Evolutionary conservation across 2,797 vertebrate genomes (phyloP).

Genomic region (Pterois miles): DNA sequence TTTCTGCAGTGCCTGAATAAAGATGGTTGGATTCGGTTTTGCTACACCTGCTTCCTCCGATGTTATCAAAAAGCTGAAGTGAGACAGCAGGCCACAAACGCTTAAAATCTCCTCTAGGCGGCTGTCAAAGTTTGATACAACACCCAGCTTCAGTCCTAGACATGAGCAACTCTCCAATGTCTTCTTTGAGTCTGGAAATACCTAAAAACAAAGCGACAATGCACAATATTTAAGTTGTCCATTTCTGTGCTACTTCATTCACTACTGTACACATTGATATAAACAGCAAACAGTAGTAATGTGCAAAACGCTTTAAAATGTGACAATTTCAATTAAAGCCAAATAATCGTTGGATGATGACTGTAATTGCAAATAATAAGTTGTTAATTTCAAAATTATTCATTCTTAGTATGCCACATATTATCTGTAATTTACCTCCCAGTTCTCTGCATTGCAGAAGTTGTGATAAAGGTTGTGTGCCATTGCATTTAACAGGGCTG

Average conservation of each 20-base stretch:
- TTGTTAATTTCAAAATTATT: background rate
- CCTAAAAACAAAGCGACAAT: constrained; percentile 58
- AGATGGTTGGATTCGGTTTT: constrained; percentile 89
- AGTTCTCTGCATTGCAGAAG: constrained; percentile 84
- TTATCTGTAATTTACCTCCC: constrained; percentile 83
- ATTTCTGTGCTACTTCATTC: background rate
- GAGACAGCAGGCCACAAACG: constrained; percentile 80
- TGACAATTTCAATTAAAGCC: background rate
- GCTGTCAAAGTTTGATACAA: constrained; percentile 94
- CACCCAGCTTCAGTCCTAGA: constrained; percentile 85
- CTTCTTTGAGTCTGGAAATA: constrained; percentile 85
- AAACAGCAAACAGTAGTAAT: background rate
- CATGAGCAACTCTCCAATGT: constrained; percentile 82
- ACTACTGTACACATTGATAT: background rate
- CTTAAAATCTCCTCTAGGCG: constrained; percentile 87
- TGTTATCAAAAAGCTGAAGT: constrained; percentile 92
- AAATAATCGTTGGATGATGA: background rate
- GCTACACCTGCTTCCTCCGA: constrained; percentile 87
- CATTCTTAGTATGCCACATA: background rate
- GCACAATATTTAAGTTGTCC: background rate
- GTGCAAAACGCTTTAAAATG: background rate
- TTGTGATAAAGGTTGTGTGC: constrained; percentile 88
- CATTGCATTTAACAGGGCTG: constrained; percentile 69
- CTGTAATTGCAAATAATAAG: background rate
- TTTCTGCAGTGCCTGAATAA: constrained; percentile 83